A percentile compares a stretch with the other conserved stretches of the same genome.
phyloP scores from a whole-genome alignment of 2,113 vertebrate species.

The Cyphomyrus plagiostoma region DNA sequence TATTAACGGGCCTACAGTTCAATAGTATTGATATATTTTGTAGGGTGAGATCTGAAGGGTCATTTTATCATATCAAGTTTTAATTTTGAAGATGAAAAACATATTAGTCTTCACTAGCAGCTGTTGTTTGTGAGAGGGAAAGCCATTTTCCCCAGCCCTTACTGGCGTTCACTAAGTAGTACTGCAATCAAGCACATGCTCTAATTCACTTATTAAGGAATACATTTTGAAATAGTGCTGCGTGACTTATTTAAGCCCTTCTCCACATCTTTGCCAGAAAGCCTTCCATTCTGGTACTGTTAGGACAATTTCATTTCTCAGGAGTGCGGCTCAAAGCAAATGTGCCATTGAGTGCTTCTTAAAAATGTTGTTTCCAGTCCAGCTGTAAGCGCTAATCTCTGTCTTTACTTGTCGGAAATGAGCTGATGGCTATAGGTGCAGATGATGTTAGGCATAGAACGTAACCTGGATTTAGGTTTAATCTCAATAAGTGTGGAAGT shows the following conservation, averaged over 20 bases:
- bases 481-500: not conserved
- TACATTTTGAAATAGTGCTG: conserved; percentile 28
- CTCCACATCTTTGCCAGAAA: not conserved
- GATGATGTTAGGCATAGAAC: not conserved
- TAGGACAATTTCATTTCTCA: conserved; percentile 23
- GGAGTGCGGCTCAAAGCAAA: not conserved
- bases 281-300: conserved; percentile 1
- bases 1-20: not conserved
- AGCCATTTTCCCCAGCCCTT: not conserved
- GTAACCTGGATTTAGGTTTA: not conserved
- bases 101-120: not conserved
- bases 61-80: not conserved
- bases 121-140: not conserved
- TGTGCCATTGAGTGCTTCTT: not conserved
- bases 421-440: not conserved
- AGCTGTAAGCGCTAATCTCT: not conserved
- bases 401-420: not conserved
- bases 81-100: not conserved
- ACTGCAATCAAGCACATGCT: conserved; percentile 15
- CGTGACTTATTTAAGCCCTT: not conserved
- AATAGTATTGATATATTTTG: not conserved
- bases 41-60: not conserved
- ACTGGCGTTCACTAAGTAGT: not conserved
- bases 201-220: conserved; percentile 32
- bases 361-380: not conserved